Conservation (phyloP, 2,113 vertebrate species). For the Syngnathus typhle region DNA sequence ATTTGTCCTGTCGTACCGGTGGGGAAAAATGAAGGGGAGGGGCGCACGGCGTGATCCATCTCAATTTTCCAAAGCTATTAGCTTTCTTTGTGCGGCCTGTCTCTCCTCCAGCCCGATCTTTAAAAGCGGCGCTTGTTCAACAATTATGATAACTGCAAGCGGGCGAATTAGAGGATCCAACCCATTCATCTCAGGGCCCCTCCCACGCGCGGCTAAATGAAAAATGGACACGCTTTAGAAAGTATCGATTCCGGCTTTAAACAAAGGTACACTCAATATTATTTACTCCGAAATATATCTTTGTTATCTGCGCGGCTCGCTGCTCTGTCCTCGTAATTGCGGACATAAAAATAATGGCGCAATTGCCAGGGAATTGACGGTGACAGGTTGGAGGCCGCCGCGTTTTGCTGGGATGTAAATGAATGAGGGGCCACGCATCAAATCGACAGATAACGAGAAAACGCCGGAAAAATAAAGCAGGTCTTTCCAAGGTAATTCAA, state of each 20-base stretch:
- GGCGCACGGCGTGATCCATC: slow-evolving; percentile 63
- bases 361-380: slow-evolving; percentile 71
- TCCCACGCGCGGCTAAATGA: slow-evolving; percentile 75
- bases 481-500: slow-evolving; percentile 18
- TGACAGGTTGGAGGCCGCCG: slow-evolving; percentile 60
- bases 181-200: slow-evolving; percentile 73
- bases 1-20: slow-evolving; percentile 61
- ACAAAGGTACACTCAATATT: slow-evolving; percentile 83
- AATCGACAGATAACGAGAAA: slow-evolving; percentile 30
- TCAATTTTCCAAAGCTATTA: slow-evolving; percentile 75
- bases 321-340: slow-evolving; percentile 73
- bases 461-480: background rate
- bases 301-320: slow-evolving; percentile 76
- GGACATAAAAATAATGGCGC: slow-evolving; percentile 78
- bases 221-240: slow-evolving; percentile 80
- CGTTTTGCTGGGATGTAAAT: slow-evolving; percentile 64
- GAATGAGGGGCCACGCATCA: slow-evolving; percentile 30
- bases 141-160: slow-evolving; percentile 77
- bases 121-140: slow-evolving; percentile 69
- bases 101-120: slow-evolving; percentile 64
- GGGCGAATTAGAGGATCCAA: slow-evolving; percentile 70
- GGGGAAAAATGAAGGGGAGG: slow-evolving; percentile 47
- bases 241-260: slow-evolving; percentile 80
- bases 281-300: slow-evolving; percentile 82
- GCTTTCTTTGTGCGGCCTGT: slow-evolving; percentile 68